Evolutionary conservation across 2,888 invertebrate genomes (phyloP).

Genomic region (Minunthozetes semirufus): DNA sequence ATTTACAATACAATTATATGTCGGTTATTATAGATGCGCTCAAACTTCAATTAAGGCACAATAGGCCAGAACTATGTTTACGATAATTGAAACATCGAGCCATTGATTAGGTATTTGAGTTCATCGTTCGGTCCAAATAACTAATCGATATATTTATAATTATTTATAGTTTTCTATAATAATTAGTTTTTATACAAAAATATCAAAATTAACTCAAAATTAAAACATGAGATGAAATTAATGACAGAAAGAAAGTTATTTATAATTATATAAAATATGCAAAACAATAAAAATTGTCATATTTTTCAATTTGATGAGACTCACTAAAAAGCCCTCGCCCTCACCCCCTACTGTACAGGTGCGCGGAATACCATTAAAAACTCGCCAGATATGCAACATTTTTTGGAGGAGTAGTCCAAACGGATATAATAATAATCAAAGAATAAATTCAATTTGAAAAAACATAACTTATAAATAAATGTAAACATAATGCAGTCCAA

Average conservation of each 20-base stretch:
- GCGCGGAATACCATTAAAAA: neutral
- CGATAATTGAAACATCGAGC: neutral
- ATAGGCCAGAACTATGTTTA: neutral
- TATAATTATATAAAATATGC: slow-evolving; percentile 14
- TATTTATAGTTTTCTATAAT: too few species aligned
- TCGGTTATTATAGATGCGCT: neutral
- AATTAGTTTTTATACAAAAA: too few species aligned
- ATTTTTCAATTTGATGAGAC: neutral
- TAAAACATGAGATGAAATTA: slow-evolving; percentile 21
- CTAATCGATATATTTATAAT: too few species aligned
- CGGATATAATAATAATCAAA: slow-evolving; percentile 12
- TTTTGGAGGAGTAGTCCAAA: neutral
- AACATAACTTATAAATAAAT: slow-evolving; percentile 16
- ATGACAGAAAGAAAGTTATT: neutral
- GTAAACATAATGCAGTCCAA: neutral
- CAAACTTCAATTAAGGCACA: neutral
- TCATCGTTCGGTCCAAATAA: neutral
- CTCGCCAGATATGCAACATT: neutral
- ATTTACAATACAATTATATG: neutral
- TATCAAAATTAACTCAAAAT: neutral
- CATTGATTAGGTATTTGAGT: neutral
- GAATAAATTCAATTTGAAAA: neutral
- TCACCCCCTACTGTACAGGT: neutral
- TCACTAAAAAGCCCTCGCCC: neutral
- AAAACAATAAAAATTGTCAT: slow-evolving; percentile 17